Percentiles rank a stretch among this genome's conserved stretches.
These are phyloP conservation scores for Habroteleia sp. DNA, from an alignment of 2,888 invertebrate genomes.

Conservation along the genomic window DNA sequence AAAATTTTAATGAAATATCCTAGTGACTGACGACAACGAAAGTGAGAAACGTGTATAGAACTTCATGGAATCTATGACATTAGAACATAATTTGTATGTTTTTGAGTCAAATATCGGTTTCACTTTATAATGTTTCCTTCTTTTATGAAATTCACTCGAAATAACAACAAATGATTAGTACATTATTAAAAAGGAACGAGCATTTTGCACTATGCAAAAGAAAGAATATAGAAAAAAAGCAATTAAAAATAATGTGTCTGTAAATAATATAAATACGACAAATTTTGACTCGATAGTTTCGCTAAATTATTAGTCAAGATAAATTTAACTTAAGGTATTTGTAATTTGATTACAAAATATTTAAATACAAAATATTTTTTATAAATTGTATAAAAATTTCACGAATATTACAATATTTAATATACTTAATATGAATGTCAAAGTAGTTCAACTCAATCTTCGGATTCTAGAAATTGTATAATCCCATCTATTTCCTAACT, in stretches of 20 bases:
- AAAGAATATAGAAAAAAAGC: constrained; percentile 10
- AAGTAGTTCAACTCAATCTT: too few species aligned
- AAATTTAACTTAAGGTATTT: too few species aligned
- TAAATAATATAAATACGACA: constrained; percentile 48
- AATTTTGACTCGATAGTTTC: constrained; percentile 36
- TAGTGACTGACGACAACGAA: constrained; percentile 61
- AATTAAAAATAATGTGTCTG: constrained; percentile 51
- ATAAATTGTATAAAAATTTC: not conserved
- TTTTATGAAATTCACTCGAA: constrained; percentile 1
- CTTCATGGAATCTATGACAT: constrained; percentile 37
- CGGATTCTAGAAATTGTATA: too few species aligned
- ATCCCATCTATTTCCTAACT: too few species aligned
- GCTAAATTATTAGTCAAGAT: constrained; percentile 29
- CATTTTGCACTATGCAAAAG: constrained; percentile 14
- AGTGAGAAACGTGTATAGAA: constrained; percentile 60
- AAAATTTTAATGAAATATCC: constrained; percentile 48
- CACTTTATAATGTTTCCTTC: constrained; percentile 20
- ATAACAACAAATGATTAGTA: constrained; percentile 3
- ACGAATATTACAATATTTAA: not conserved
- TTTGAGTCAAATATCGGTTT: constrained; percentile 21
- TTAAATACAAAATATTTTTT: too few species aligned
- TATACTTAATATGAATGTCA: too few species aligned
- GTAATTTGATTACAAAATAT: too few species aligned
- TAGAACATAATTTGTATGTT: constrained; percentile 40
- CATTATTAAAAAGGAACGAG: constrained; percentile 5